Evolutionary conservation across 2,113 vertebrate species (phyloP).

Genomic region (Myiozetetes cayanensis): DNA sequence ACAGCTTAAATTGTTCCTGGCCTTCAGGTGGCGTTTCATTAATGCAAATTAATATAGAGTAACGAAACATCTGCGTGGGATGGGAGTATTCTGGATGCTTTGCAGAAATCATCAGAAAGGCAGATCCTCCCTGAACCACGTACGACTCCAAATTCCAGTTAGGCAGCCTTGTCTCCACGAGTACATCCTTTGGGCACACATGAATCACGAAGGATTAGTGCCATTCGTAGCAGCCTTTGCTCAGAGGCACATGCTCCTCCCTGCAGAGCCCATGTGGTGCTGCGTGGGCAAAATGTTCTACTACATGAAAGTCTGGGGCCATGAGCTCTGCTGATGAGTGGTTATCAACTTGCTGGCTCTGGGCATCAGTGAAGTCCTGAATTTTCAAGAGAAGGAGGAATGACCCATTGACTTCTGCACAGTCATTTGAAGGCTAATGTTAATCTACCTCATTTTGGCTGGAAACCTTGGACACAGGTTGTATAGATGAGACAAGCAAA

Average conservation of each 20-base stretch:
- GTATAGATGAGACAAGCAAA: not conserved
- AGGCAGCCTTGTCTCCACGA: not conserved
- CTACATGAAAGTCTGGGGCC: not conserved
- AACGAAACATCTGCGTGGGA: not conserved
- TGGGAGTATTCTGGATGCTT: not conserved
- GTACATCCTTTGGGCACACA: not conserved
- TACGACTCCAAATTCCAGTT: not conserved
- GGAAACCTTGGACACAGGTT: not conserved
- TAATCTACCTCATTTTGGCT: not conserved
- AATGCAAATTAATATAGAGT: not conserved
- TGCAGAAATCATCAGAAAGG: not conserved
- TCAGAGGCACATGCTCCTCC: not conserved
- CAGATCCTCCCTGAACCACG: not conserved
- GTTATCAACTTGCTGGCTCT: not conserved
- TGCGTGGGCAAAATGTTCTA: not conserved
- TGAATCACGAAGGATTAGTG: not conserved
- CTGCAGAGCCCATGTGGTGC: not conserved
- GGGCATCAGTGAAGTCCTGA: not conserved
- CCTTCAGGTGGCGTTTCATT: not conserved
- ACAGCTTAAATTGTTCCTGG: not conserved
- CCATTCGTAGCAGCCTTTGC: not conserved
- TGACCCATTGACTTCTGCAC: not conserved
- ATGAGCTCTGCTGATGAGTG: accelerated
- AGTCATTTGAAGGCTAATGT: not conserved
- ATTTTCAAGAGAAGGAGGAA: not conserved